Evolutionary conservation across 2,888 invertebrate species (phyloP), one percentile per base, ranked within the genome.

Genomic region (Lochmaea crataegi): DNA sequence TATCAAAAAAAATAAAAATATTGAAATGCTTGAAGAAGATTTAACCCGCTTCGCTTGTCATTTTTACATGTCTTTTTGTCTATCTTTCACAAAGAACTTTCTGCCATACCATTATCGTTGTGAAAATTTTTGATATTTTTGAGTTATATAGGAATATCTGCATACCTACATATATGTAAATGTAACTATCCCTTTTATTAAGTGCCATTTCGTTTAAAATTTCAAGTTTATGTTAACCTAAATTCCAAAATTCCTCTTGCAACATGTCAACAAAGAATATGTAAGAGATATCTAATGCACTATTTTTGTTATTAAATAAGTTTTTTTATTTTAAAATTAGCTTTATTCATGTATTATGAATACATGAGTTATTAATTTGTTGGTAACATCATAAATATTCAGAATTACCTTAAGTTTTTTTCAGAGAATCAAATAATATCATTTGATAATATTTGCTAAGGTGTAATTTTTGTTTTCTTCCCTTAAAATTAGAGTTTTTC

Each of bases 381-480:
- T n/a, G 48, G n/a, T 48, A 48, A 14, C 7, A 14, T n/a, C 7
- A 7, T 48, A n/a, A 48, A 14, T 48, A 48, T 48, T 7, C 4
- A 48, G 1, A 2, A 16, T n/a, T n/a, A 6, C 14, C 16, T 51
- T 51, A n/a, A 2, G 16, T 45, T 4, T 12, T 45, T 45, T 45
- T 45, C 3, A 48, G n/a, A 48, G 48, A n/a, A 48, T n/a, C 7
- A 48, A 48, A n/a, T 48, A 7, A 48, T 6, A 14, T n/a, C n/a
- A 48, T n/a, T n/a, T 48, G 6, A 14, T 6, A n/a, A 38, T 38
- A 38, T 38, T 38, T 9, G 9, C 32, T 38, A 38, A 9, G 32
- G 0, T 64, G 16, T 38, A 45, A 64, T 42, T 22, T 18, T 22
- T 16, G n/a, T 75, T 16, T 67, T 57, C 53, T 68, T 38, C 72